Evolutionary conservation across 2,113 vertebrate species (phyloP).

Genomic region (Periophthalmus modestus): DNA sequence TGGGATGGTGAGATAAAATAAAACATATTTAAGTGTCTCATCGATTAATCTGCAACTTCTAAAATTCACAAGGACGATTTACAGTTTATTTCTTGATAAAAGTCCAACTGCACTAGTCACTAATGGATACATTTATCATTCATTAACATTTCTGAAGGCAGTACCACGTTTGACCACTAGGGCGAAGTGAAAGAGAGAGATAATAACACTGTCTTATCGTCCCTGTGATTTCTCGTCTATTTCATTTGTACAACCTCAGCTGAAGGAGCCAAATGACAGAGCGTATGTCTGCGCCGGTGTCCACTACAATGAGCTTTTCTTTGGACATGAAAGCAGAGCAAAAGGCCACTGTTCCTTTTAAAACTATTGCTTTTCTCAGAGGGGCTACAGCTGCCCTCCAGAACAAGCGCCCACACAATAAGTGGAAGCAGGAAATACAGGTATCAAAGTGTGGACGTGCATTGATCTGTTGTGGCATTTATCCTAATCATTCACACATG

Average conservation of each 20-base stretch:
- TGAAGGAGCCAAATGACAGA: slow-evolving; percentile 18
- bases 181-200: slow-evolving; percentile 20
- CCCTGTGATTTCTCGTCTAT: slow-evolving; percentile 23
- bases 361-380: slow-evolving; percentile 3
- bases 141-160: neutral
- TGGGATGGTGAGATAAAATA: no score
- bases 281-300: slow-evolving; percentile 34
- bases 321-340: slow-evolving; percentile 9
- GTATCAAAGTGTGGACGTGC: slow-evolving; percentile 30
- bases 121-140: no score
- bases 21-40: no score
- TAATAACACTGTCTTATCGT: slow-evolving; percentile 31
- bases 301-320: slow-evolving; percentile 40
- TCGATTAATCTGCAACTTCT: no score
- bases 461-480: slow-evolving; percentile 42
- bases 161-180: neutral
- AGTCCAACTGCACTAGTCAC: no score
- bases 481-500: slow-evolving; percentile 43
- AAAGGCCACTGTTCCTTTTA: neutral
- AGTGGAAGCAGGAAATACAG: slow-evolving; percentile 20
- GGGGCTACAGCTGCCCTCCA: neutral
- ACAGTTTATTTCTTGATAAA: no score
- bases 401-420: slow-evolving; percentile 3
- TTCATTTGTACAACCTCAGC: neutral
- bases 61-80: no score